These are phyloP conservation scores for Ephestia elutella DNA, from an alignment of 1,140 invertebrate genomes.

Conservation along the genomic window DNA sequence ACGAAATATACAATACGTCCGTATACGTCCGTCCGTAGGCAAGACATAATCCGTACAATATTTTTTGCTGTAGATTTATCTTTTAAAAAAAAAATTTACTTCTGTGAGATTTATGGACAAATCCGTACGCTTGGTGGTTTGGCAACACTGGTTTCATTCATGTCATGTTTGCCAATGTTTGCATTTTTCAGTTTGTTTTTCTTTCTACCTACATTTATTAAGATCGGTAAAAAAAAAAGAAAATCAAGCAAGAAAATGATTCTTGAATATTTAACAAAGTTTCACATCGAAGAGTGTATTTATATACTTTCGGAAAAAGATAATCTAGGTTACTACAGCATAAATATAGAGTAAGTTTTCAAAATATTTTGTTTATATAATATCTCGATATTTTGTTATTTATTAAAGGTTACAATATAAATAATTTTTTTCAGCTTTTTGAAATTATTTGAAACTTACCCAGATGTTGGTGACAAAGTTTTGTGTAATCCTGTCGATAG, in stretches of 20 bases:
- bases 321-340: constrained; percentile 52
- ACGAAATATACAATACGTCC: too few species aligned
- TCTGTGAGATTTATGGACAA: too few species aligned
- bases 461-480: constrained; percentile 64
- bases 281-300: constrained; percentile 56
- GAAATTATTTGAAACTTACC: constrained; percentile 67
- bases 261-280: constrained; percentile 55
- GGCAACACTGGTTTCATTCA: too few species aligned
- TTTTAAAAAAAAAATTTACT: too few species aligned
- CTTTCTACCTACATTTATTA: too few species aligned
- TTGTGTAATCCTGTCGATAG: constrained; percentile 58
- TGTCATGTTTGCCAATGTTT: too few species aligned
- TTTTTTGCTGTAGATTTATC: too few species aligned
- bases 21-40: too few species aligned
- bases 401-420: not conserved
- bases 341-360: constrained; percentile 67
- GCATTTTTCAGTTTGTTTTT: not conserved
- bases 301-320: constrained; percentile 55
- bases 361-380: constrained; percentile 10
- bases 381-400: too few species aligned
- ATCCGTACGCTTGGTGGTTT: too few species aligned
- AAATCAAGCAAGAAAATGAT: constrained; percentile 39
- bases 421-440: constrained; percentile 50
- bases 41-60: too few species aligned
- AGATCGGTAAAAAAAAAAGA: too few species aligned